Evolutionary conservation across 2,113 vertebrate genomes (phyloP).

Genomic region (Hucho hucho): DNA sequence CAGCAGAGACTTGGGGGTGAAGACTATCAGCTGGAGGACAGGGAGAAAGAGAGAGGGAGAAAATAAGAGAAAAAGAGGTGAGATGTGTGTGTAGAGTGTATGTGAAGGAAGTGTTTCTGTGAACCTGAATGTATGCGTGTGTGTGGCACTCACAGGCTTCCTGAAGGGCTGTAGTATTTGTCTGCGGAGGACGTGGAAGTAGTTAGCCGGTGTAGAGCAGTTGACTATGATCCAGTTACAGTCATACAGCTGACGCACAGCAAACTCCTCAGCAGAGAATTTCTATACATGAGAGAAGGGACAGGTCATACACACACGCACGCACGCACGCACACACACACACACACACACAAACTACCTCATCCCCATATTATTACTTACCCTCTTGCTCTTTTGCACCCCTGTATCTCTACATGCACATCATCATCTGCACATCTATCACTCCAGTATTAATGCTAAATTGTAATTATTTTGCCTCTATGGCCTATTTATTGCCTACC

Average conservation of each 20-base stretch:
- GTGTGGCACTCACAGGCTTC: conserved; percentile 80
- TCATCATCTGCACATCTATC: no score
- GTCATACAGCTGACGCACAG: conserved; percentile 85
- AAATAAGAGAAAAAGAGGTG: conserved; percentile 5
- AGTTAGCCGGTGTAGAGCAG: conserved; percentile 92
- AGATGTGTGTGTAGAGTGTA: background rate
- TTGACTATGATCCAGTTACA: conserved; percentile 96
- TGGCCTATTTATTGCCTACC: no score
- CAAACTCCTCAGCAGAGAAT: conserved; percentile 76
- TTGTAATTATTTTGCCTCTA: no score
- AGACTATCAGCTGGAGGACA: conserved; percentile 83
- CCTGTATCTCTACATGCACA: no score
- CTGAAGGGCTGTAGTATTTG: conserved; percentile 93
- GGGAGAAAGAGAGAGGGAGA: background rate
- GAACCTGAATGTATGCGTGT: background rate
- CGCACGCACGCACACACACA: rapidly evolving
- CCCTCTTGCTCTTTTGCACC: no score
- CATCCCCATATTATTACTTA: no score
- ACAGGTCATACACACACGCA: background rate
- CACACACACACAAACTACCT: no score
- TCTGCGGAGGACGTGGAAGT: conserved; percentile 89
- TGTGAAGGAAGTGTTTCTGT: background rate
- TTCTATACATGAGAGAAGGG: conserved; percentile 63
- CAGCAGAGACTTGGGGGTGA: conserved; percentile 91
- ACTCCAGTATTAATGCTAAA: no score